Evolutionary conservation across 1,140 invertebrate species (phyloP).

Genomic region (Drosophila pseudoananassae): DNA sequence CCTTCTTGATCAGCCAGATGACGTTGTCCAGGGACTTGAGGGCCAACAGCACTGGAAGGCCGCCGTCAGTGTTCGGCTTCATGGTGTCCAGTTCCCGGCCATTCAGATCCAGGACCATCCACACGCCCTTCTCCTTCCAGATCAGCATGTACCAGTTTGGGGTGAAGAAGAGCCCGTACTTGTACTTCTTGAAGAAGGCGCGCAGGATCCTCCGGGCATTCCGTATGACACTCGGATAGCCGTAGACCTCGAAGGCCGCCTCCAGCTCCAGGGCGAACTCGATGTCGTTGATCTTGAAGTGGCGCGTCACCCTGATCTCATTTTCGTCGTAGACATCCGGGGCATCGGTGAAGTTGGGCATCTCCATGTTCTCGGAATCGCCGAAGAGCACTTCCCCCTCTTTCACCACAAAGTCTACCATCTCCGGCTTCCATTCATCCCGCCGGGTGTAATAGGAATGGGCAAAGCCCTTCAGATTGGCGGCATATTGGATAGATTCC

Average conservation of each 20-base stretch:
- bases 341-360: slow-evolving; percentile 23
- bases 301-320: slow-evolving; percentile 50
- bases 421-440: slow-evolving; percentile 53
- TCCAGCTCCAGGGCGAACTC: slow-evolving; percentile 65
- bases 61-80: slow-evolving; percentile 28
- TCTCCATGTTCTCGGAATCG: slow-evolving; percentile 54
- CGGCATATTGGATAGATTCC: slow-evolving; percentile 50
- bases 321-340: slow-evolving; percentile 62
- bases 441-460: slow-evolving; percentile 57
- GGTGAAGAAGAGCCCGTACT: slow-evolving; percentile 49
- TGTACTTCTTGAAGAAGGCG: slow-evolving; percentile 47
- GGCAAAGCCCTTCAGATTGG: slow-evolving; percentile 55
- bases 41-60: slow-evolving; percentile 43
- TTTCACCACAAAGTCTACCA: slow-evolving; percentile 46
- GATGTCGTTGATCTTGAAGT: slow-evolving; percentile 68
- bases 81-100: slow-evolving; percentile 51
- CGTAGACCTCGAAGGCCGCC: slow-evolving; percentile 52
- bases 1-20: slow-evolving; percentile 53
- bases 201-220: slow-evolving; percentile 43
- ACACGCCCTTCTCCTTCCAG: slow-evolving; percentile 65
- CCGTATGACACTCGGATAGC: slow-evolving; percentile 11
- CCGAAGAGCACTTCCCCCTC: slow-evolving; percentile 58
- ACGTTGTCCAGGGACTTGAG: slow-evolving; percentile 65
- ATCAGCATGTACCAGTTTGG: slow-evolving; percentile 59
- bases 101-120: slow-evolving; percentile 67